Conservation (phyloP, 2,888 invertebrate species). For the Harpalus rufipes region DNA sequence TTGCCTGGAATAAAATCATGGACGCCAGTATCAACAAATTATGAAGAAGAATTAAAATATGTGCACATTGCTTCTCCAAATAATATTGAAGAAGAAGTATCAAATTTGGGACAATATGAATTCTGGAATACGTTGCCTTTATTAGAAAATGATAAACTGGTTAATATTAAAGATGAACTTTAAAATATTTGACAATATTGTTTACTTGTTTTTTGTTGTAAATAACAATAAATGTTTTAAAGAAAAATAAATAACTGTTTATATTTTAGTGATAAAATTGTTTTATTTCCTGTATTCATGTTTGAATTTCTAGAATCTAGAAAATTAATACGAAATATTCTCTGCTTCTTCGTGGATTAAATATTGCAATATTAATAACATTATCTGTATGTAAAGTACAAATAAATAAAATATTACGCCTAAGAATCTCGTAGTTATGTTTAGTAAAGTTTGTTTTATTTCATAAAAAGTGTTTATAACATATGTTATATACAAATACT, state of each 20-base stretch:
- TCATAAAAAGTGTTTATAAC: not conserved
- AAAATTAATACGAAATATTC: not conserved
- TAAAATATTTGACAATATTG: slow-evolving; percentile 8
- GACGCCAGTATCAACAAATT: slow-evolving; percentile 26
- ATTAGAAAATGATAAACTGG: slow-evolving; percentile 27
- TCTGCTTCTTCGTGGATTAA: not conserved
- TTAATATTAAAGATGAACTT: slow-evolving; percentile 40
- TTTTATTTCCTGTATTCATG: not conserved
- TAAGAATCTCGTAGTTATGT: not conserved
- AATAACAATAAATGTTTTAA: too few relatives aligned
- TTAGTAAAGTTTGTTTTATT: not conserved
- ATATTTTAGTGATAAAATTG: too few relatives aligned
- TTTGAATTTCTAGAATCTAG: not conserved
- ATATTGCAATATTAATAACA: not conserved
- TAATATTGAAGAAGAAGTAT: slow-evolving; percentile 16
- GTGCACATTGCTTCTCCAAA: slow-evolving; percentile 47
- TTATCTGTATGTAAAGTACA: not conserved
- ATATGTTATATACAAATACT: too few relatives aligned
- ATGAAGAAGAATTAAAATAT: slow-evolving; percentile 19
- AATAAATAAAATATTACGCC: not conserved
- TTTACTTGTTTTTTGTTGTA: not conserved
- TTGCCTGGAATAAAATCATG: slow-evolving; percentile 19
- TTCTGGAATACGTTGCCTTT: slow-evolving; percentile 48
- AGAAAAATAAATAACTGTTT: too few relatives aligned
- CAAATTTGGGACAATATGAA: slow-evolving; percentile 31